Evolutionary conservation across 2,888 invertebrate genomes (phyloP), one percentile per base, ranked within the genome.

Genomic region (Stenolophus ochropezus): DNA sequence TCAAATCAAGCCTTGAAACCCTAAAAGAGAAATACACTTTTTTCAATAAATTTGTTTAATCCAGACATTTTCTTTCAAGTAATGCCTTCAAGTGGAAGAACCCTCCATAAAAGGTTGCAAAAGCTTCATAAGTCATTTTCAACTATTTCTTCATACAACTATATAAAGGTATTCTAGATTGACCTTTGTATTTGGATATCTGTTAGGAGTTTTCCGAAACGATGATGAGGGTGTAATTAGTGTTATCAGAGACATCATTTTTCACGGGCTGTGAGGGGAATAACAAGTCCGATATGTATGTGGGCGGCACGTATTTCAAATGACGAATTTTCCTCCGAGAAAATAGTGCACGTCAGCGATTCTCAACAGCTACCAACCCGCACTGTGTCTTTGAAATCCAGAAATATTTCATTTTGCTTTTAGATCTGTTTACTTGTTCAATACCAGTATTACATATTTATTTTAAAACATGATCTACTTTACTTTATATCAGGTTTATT

Each of bases 261-360:
- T 61, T 61, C 61, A 61, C 23, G 61, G 14, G 25, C n/a, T 61
- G 61, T 2, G 23, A 61, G n/a, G 4, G 11, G 61, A 61, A 61
- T 61, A 61, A 61, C 61, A 61, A 61, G 25, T 61, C n/a, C 8
- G 61, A 61, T 61, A 25, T 61, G 65, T 69, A 69, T 33, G 65
- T 69, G 61, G 61, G 65, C 33, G 65, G 6, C 65, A 69, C 65
- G 33, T 69, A 27, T 18, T 42, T 20, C 18, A 69, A 69, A 69
- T 61, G 33, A 69, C 65, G 65, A 69, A 69, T 61, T 61, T 61
- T 61, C 61, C n/a, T 23, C 25, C 21, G 21, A 56, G 61, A 23
- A 61, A 58, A 65, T 33, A 33, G 65, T 33, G 27, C n/a, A 33
- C 65, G 18, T 69, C 65, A 69, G 65, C 16, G 33, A 69, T 69